Base-by-base conservation (phyloP, 2,888 invertebrate species). In the Onchidella celtica region DNA sequence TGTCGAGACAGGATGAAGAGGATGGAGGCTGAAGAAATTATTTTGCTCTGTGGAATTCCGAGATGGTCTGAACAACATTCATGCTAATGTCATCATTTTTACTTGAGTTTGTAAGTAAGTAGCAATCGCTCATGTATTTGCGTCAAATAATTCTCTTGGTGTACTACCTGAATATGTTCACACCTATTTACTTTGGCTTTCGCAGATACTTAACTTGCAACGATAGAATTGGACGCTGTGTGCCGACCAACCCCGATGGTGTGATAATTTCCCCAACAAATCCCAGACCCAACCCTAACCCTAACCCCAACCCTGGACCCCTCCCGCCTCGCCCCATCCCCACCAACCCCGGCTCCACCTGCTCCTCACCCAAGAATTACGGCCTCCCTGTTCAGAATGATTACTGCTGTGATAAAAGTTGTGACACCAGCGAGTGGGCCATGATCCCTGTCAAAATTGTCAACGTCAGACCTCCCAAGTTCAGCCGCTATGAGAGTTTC, bases 401-500 rank as follows among this genome's bases (percentile, higher is more conserved):
- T 9, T 91, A 87, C 69, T 90, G 90, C 76, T 84, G 89, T 1
- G 86, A 90, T 79, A 88, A 89, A 17, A 66, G 78, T 1, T 89
- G 90, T 61, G 90, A 90, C 76, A 87, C 86, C 3, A 83, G 84
- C 68, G 85, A 88, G 34, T 91, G 91, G 91, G 90, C 86, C 1
- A 90, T 88, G 72, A 81, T 91, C 0, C 91, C 91, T 0, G 88
- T 90, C 0, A 88, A 89, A 77, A 85, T 91, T 17, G 85, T 90
- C 24, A 88, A 86, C 27, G 88, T 87, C 38, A 79, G 91, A 68
- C 89, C 91, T 0, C 89, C 89, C 0, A 88, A 88, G 11, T 88
- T 84, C 70, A 72, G 57, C 6, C 82, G 73, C 6, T 90, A 89
- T 66, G 61, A 78, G 2, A 88, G 90, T 1, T 90, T 84, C 72